These are phyloP conservation scores for Cotesia vestalis DNA, from an alignment of 1,140 invertebrate species.

Conservation along the genomic window DNA sequence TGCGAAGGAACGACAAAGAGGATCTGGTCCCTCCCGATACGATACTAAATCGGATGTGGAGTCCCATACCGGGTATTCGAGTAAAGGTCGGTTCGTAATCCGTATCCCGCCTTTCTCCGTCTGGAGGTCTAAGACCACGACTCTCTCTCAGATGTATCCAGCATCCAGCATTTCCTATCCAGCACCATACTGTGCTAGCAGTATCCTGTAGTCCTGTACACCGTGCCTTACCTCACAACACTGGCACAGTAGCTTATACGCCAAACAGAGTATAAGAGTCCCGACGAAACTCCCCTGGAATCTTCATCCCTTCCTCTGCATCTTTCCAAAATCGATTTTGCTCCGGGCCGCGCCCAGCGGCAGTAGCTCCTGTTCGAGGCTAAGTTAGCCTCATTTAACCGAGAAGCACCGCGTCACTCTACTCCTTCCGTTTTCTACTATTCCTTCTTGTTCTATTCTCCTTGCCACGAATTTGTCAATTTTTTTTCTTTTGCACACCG, in stretches of 20 bases:
- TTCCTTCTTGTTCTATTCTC: slow-evolving; percentile 43
- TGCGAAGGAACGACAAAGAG: slow-evolving; percentile 19
- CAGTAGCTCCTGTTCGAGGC: slow-evolving; percentile 40
- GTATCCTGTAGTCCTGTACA: too few relatives aligned
- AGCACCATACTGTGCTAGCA: slow-evolving; percentile 32
- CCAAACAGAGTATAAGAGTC: too few relatives aligned
- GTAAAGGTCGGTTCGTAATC: slow-evolving; percentile 36
- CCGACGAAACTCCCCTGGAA: slow-evolving; percentile 14
- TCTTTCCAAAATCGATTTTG: slow-evolving; percentile 65
- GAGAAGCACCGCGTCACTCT: slow-evolving; percentile 48
- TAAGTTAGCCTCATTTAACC: slow-evolving; percentile 60
- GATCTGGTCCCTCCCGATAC: slow-evolving; percentile 36
- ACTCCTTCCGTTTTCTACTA: slow-evolving; percentile 36
- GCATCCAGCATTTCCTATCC: slow-evolving; percentile 50
- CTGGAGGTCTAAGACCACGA: slow-evolving; percentile 41
- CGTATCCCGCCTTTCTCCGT: slow-evolving; percentile 43
- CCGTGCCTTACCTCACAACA: too few relatives aligned
- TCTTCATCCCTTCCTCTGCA: slow-evolving; percentile 47
- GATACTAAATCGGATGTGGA: slow-evolving; percentile 36
- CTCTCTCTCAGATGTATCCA: slow-evolving; percentile 13
- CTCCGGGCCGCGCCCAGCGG: slow-evolving; percentile 58
- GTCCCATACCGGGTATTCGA: slow-evolving; percentile 5
- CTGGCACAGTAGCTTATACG: too few relatives aligned
- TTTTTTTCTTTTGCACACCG: too few relatives aligned
- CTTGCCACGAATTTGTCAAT: slow-evolving; percentile 13